Percentiles rank a stretch among this genome's conserved stretches.
Evolutionary conservation across 2,888 invertebrate species (phyloP).

Genomic region (Crematogaster levior): DNA sequence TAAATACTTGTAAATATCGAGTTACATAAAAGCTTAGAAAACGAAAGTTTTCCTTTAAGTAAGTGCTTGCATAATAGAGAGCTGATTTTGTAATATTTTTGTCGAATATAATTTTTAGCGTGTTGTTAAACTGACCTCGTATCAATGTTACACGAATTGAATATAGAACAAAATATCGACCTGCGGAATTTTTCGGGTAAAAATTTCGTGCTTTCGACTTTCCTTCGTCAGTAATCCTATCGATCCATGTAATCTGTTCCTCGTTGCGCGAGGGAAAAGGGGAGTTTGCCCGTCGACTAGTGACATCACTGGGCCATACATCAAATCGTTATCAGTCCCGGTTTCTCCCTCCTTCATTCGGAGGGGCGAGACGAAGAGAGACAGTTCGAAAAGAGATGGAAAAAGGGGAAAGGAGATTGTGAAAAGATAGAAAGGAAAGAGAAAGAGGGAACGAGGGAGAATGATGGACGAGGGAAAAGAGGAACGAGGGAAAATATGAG

Average conservation of each 20-base stretch:
- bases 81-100: too few species aligned
- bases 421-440: slow-evolving; percentile 49
- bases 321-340: slow-evolving; percentile 84
- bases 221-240: slow-evolving; percentile 67
- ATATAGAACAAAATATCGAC: background rate
- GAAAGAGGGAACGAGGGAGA: slow-evolving; percentile 71
- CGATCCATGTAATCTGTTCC: slow-evolving; percentile 84
- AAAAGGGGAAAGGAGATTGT: slow-evolving; percentile 57
- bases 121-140: background rate
- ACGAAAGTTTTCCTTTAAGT: background rate
- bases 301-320: slow-evolving; percentile 84
- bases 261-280: slow-evolving; percentile 67
- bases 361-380: slow-evolving; percentile 50
- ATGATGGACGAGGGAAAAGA: slow-evolving; percentile 49
- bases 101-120: too few species aligned
- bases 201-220: slow-evolving; percentile 55
- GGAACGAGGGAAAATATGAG: slow-evolving; percentile 38
- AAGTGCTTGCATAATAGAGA: background rate
- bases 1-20: background rate
- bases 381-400: slow-evolving; percentile 40
- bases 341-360: slow-evolving; percentile 70
- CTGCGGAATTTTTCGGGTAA: slow-evolving; percentile 28
- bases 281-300: slow-evolving; percentile 78
- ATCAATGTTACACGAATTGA: background rate
- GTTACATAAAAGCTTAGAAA: background rate